A percentile compares a stretch with the other conserved stretches of the same genome.
These are phyloP conservation scores for Desoria tigrina DNA, from an alignment of 2,888 invertebrate species.

Conservation along the genomic window DNA sequence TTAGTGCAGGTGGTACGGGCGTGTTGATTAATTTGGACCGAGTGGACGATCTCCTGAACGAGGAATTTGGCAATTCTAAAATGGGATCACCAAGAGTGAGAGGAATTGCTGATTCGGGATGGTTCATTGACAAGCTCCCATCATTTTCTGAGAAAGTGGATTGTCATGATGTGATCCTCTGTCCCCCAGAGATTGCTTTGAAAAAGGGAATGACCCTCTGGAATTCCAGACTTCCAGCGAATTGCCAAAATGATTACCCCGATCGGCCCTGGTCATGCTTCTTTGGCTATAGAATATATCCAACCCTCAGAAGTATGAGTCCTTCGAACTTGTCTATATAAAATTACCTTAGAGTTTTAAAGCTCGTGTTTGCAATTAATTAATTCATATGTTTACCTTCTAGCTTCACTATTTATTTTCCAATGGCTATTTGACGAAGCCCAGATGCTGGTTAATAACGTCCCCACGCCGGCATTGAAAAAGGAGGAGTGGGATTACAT, in stretches of 20 bases:
- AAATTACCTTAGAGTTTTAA: too few species aligned
- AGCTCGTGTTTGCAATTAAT: too few species aligned
- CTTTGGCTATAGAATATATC: slow-evolving; percentile 85
- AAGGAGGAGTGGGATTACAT: slow-evolving; percentile 92
- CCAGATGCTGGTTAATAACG: slow-evolving; percentile 88
- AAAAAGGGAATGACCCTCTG: slow-evolving; percentile 75
- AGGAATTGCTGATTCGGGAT: slow-evolving; percentile 89
- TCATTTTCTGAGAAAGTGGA: slow-evolving; percentile 63
- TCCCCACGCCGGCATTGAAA: slow-evolving; percentile 77
- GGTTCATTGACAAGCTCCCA: slow-evolving; percentile 87
- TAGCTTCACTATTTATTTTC: slow-evolving; percentile 86
- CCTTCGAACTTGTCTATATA: too few species aligned
- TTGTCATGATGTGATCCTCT: slow-evolving; percentile 60
- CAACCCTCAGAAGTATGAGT: slow-evolving; percentile 73
- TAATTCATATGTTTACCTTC: too few species aligned
- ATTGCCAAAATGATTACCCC: slow-evolving; percentile 70
- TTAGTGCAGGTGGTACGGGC: slow-evolving; percentile 91
- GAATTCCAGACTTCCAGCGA: slow-evolving; percentile 76
- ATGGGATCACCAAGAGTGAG: slow-evolving; percentile 61
- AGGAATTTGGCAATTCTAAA: slow-evolving; percentile 33
- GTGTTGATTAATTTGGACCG: slow-evolving; percentile 87
- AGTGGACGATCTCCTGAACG: slow-evolving; percentile 63
- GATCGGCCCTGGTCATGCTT: slow-evolving; percentile 87
- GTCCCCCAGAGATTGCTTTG: slow-evolving; percentile 68
- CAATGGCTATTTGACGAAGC: slow-evolving; percentile 95